Evolutionary conservation across 2,888 invertebrate species (phyloP).

Genomic region (Lycaena phlaeas): DNA sequence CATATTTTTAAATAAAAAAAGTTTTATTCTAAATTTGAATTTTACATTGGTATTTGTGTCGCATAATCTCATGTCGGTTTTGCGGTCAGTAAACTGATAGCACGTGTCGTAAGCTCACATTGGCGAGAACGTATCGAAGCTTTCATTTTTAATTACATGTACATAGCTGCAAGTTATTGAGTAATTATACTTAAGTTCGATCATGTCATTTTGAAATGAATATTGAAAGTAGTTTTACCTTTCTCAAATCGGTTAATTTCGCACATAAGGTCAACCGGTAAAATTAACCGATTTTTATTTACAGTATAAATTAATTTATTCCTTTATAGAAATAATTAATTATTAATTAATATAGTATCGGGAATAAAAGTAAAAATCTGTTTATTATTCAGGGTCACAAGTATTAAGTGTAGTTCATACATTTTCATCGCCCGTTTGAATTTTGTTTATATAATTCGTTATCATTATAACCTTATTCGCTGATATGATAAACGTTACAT

Average conservation of each 20-base stretch:
- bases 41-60: not conserved
- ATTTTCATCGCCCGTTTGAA: too few species aligned
- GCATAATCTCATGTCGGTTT: constrained; percentile 7
- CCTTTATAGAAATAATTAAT: too few species aligned
- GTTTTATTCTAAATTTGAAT: constrained; percentile 16
- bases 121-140: not conserved
- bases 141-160: constrained; percentile 3
- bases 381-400: too few species aligned
- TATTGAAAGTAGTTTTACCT: constrained; percentile 1
- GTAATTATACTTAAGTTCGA: not conserved
- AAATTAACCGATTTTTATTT: too few species aligned
- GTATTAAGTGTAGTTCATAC: too few species aligned
- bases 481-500: too few species aligned
- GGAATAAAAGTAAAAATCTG: too few species aligned
- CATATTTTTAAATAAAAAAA: not conserved
- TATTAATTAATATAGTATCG: too few species aligned
- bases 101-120: constrained; percentile 18
- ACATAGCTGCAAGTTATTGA: not conserved
- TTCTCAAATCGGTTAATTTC: too few species aligned
- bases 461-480: too few species aligned
- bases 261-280: not conserved
- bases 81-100: constrained; percentile 16
- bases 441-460: too few species aligned
- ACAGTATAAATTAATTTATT: too few species aligned
- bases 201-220: not conserved